phyloP scores from a whole-genome alignment of 2,888 invertebrate genomes.

The Spodoptera littoralis region DNA sequence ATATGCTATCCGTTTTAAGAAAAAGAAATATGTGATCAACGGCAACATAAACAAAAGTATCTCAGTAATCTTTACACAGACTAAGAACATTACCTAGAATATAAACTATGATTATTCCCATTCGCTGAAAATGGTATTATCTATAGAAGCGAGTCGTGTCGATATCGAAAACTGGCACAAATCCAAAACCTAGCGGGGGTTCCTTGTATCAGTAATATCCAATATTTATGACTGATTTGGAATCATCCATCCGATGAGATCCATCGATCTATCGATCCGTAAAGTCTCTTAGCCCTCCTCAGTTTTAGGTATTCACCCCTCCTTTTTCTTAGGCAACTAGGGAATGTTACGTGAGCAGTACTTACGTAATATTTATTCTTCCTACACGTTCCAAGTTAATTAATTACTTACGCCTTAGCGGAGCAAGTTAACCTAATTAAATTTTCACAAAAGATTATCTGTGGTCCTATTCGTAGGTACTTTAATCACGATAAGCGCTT shows the following conservation, averaged over 20 bases:
- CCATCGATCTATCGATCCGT: no score
- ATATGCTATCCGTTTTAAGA: no score
- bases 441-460: conserved; percentile 19
- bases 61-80: no score
- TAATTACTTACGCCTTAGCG: neutral
- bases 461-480: neutral
- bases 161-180: conserved; percentile 23
- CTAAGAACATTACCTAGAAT: no score
- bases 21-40: no score
- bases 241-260: neutral
- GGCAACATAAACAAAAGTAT: no score
- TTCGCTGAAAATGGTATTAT: conserved; percentile 20
- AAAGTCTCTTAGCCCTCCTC: neutral
- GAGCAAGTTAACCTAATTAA: conserved; percentile 19
- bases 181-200: conserved; percentile 15
- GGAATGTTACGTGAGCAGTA: no score
- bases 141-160: neutral
- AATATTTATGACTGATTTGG: conserved; percentile 15
- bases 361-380: no score
- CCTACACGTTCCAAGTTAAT: conserved; percentile 4
- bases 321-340: no score
- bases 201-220: conserved; percentile 11
- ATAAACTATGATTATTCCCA: conserved; percentile 5
- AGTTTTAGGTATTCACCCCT: neutral
- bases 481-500: neutral